Evolutionary conservation across 2,797 vertebrate species (phyloP).

Genomic region (Sebastes hubbsi): DNA sequence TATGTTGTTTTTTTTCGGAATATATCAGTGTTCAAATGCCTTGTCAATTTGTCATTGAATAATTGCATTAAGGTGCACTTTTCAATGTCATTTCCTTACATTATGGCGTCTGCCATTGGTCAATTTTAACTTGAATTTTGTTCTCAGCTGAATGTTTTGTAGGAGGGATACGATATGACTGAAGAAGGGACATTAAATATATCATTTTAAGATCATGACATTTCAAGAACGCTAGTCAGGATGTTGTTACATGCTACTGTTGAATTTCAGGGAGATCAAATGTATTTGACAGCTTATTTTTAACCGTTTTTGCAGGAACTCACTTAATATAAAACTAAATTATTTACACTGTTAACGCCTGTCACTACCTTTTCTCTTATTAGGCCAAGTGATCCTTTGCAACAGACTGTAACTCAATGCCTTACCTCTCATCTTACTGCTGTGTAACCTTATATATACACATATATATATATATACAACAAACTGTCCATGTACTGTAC

Average conservation of each 20-base stretch:
- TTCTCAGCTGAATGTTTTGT: background rate
- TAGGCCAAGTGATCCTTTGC: slow-evolving; percentile 38
- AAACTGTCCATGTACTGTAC: slow-evolving; percentile 46
- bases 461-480: background rate
- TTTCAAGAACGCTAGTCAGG: background rate
- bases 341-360: slow-evolving; percentile 2
- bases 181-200: background rate
- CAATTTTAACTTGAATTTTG: slow-evolving; percentile 14
- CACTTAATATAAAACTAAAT: slow-evolving; percentile 2
- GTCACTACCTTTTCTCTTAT: background rate
- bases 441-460: slow-evolving; percentile 18
- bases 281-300: slow-evolving; percentile 17
- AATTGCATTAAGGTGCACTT: background rate
- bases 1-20: background rate
- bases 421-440: slow-evolving; percentile 62
- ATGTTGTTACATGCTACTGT: slow-evolving; percentile 11
- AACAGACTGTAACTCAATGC: slow-evolving; percentile 58
- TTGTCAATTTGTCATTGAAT: slow-evolving; percentile 9
- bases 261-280: slow-evolving; percentile 51
- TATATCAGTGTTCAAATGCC: slow-evolving; percentile 33
- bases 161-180: background rate
- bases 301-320: slow-evolving; percentile 13
- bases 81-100: background rate
- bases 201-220: background rate
- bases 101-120: background rate